Conservation (phyloP, 2,797 vertebrate species). For the Neopelma chrysocephalum region DNA sequence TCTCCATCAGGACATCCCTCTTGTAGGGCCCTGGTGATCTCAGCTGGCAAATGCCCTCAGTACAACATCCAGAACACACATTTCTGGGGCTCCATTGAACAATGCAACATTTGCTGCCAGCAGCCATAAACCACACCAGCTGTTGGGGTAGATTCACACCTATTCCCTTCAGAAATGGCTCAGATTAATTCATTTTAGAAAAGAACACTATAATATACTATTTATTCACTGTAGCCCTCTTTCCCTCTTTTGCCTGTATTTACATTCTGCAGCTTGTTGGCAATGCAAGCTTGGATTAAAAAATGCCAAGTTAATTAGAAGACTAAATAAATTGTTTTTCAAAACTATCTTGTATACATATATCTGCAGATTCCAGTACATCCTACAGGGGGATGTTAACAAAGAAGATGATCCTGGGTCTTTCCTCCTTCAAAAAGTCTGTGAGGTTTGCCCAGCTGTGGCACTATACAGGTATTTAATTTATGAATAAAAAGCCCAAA, state of each 20-base stretch:
- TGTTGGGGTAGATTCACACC: background rate
- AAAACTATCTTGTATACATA: fast-evolving
- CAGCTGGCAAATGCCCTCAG: background rate
- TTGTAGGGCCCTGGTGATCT: background rate
- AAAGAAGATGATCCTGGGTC: background rate
- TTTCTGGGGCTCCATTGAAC: background rate
- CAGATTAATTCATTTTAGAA: background rate
- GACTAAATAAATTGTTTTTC: background rate
- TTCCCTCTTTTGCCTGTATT: background rate
- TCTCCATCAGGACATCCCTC: background rate
- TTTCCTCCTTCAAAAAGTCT: background rate
- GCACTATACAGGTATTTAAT: background rate
- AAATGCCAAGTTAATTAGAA: background rate
- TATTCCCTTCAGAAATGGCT: background rate
- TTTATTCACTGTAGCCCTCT: background rate
- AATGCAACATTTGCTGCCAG: background rate
- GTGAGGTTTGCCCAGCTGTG: background rate
- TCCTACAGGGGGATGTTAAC: background rate
- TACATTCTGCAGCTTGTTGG: background rate
- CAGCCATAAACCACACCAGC: background rate
- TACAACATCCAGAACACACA: background rate
- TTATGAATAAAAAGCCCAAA: background rate
- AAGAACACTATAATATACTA: background rate
- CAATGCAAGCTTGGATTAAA: background rate
- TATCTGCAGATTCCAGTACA: background rate